These are phyloP conservation scores for Myotis daubentonii DNA, from an alignment of 2,797 vertebrate species.

Conservation along the genomic window DNA sequence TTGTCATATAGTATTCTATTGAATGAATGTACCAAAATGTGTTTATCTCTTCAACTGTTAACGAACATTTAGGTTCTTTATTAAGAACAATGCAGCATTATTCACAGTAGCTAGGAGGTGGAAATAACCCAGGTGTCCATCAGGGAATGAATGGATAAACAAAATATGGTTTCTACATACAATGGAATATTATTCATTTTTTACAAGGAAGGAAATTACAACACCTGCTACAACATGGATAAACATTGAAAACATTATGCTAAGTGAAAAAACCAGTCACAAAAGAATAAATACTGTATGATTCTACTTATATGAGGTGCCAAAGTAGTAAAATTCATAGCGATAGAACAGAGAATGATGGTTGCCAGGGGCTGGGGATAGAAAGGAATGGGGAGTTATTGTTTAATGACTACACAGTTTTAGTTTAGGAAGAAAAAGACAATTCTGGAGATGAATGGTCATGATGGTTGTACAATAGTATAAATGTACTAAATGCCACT, in stretches of 20 bases:
- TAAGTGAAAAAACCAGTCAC: neutral
- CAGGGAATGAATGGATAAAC: neutral
- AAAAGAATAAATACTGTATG: neutral
- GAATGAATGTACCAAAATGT: neutral
- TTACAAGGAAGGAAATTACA: neutral
- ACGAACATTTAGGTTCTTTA: neutral
- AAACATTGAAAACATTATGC: neutral
- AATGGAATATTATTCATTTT: neutral
- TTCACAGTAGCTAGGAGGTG: neutral
- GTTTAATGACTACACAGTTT: neutral
- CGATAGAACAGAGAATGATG: neutral
- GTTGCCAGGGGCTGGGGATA: neutral
- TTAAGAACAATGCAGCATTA: neutral
- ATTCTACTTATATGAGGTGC: neutral
- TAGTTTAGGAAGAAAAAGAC: neutral
- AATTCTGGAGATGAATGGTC: neutral
- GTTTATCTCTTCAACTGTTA: neutral
- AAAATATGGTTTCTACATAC: neutral
- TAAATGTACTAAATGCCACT: neutral
- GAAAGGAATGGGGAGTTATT: neutral
- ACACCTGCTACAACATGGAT: neutral
- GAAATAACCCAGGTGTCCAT: neutral
- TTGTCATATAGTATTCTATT: neutral
- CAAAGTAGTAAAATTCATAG: neutral
- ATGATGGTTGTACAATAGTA: neutral